Evolutionary conservation across 2,888 invertebrate species (phyloP).

Genomic region (Drosophila planitibia): DNA sequence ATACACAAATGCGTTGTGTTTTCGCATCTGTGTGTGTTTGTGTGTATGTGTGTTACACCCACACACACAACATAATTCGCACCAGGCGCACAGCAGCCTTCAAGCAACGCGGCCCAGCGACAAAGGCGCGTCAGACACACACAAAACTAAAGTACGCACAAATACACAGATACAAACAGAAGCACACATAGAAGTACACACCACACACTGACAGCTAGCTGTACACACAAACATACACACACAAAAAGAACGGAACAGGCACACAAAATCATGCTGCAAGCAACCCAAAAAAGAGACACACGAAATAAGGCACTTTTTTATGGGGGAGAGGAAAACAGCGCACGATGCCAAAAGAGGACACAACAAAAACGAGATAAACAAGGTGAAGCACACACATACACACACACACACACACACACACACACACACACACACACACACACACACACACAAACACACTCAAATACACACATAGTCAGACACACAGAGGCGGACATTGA

Average conservation of each 20-base stretch:
- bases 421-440: not conserved
- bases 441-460: not conserved
- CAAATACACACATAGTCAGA: not conserved
- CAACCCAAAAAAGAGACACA: slow-evolving; percentile 37
- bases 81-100: slow-evolving; percentile 75
- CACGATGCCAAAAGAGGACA: slow-evolving; percentile 28
- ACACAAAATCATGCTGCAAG: slow-evolving; percentile 62
- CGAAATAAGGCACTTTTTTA: slow-evolving; percentile 52
- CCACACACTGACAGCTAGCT: slow-evolving; percentile 2
- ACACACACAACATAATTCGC: slow-evolving; percentile 66
- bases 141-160: slow-evolving; percentile 39
- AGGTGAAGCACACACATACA: slow-evolving; percentile 41
- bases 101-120: slow-evolving; percentile 25
- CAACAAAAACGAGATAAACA: slow-evolving; percentile 62
- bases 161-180: slow-evolving; percentile 10
- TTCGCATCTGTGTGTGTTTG: slow-evolving; percentile 4
- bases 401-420: slow-evolving; percentile 11
- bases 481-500: slow-evolving; percentile 60
- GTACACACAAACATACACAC: slow-evolving; percentile 23
- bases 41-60: slow-evolving; percentile 68
- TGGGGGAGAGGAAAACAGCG: slow-evolving; percentile 4
- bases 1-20: not conserved
- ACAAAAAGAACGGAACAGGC: slow-evolving; percentile 53
- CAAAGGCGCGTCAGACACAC: slow-evolving; percentile 19
- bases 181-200: not conserved